Conservation (phyloP, 2,797 vertebrate species). For the Oophaga sylvatica region DNA sequence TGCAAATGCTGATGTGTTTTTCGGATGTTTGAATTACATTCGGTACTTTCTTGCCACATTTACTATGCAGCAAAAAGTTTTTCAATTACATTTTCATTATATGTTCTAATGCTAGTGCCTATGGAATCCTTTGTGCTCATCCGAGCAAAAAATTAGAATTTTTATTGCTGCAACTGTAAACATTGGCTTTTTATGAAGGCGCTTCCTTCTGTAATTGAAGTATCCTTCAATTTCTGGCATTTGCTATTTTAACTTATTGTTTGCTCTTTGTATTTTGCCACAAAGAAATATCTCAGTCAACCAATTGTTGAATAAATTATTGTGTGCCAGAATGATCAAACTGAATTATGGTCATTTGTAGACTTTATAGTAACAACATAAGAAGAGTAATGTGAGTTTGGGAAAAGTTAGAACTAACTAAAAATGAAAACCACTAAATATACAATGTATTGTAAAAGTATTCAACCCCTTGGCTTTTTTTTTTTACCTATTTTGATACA, state of each 20-base stretch:
- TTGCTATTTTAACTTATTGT: constrained; percentile 58
- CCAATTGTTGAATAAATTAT: constrained; percentile 4
- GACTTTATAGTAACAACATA: constrained; percentile 68
- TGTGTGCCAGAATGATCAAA: neutral
- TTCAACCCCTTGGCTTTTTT: too few relatives aligned
- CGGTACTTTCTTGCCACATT: constrained; percentile 63
- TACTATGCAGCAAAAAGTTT: constrained; percentile 74
- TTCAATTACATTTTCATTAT: constrained; percentile 78
- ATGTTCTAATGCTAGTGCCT: constrained; percentile 78
- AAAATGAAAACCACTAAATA: neutral
- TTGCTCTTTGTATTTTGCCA: constrained; percentile 8
- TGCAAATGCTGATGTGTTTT: constrained; percentile 15
- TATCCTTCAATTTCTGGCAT: constrained; percentile 64
- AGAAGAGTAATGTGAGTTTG: neutral
- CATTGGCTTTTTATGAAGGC: constrained; percentile 71
- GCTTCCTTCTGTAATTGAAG: constrained; percentile 68
- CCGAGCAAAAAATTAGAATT: constrained; percentile 84
- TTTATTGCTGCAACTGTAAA: constrained; percentile 78
- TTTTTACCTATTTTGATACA: too few relatives aligned
- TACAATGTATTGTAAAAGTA: neutral
- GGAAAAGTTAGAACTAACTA: neutral
- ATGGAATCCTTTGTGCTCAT: constrained; percentile 80
- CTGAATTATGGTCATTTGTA: constrained; percentile 53
- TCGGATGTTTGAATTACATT: constrained; percentile 30
- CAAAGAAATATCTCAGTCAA: neutral